Base-by-base conservation (phyloP, 2,888 invertebrate species). In the Ctena decussata region DNA sequence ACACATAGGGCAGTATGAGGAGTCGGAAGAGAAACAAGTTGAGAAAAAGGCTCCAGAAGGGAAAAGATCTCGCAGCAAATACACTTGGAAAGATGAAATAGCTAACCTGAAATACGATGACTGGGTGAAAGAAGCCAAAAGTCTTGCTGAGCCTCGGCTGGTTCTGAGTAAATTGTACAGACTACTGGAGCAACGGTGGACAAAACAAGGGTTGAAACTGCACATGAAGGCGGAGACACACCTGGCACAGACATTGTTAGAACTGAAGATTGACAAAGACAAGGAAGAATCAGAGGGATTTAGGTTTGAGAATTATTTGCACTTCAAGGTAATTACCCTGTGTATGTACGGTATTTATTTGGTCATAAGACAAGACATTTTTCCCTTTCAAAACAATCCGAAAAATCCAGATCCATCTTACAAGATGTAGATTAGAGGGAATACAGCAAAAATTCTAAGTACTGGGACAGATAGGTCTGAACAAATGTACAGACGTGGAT, bases 231-330 rank as follows among this genome's bases (percentile, higher is more conserved):
- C 44, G 24, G 65, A 27, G 35, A 39, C 37, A n/a, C 35, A 70
- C 27, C 49, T 86, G 46, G 73, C 80, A 6, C 86, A 86, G 77
- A 41, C 82, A n/a, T 18, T 65, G 8, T 49, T 86, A 24, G 77
- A 82, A 24, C 80, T 80, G 0, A 39, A 46, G 18, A 77, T 86
- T 1, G 65, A 32, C 1, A 77, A 30, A 27, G n/a, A 32, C 15
- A 71, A 35, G 6, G 44, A 71, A 15, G 24, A 32, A 12, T 32
- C 24, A 15, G 85, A 35, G 6, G 53, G 32, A n/a, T 86, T 57
- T 71, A 35, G 44, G 24, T 86, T 82, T 71, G 71, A 77, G 24
- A 86, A 82, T 70, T 71, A 77, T 46, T 77, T 86, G 5, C 80
- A 86, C 35, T 74, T 86, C 15, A 80, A 80, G 83, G 86, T 83